Conservation (phyloP, 2,888 invertebrate species). For the Drosophila emarginata region DNA sequence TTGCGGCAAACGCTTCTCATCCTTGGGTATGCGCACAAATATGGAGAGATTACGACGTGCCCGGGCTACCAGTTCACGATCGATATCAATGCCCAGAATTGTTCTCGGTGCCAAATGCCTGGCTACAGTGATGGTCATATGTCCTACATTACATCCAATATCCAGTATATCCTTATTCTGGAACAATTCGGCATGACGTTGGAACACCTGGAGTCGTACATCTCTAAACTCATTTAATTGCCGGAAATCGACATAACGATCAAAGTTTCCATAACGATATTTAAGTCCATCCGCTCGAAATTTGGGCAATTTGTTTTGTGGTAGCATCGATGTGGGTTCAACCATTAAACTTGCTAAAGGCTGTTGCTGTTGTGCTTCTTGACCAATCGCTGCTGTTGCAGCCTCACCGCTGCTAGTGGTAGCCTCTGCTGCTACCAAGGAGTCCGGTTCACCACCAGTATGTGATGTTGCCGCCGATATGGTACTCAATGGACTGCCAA, state of each 20-base stretch:
- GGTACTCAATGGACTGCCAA: conserved; percentile 75
- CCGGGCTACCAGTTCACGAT: conserved; percentile 89
- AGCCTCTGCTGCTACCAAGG: conserved; percentile 33
- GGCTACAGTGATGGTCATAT: conserved; percentile 95
- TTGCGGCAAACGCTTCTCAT: conserved; percentile 31
- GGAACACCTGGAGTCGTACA: conserved; percentile 91
- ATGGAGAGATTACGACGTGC: conserved; percentile 82
- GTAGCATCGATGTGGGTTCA: conserved; percentile 62
- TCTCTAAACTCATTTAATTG: conserved; percentile 92
- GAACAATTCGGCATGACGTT: conserved; percentile 91
- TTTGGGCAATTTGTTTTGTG: conserved; percentile 70
- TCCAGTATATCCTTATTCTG: conserved; percentile 95
- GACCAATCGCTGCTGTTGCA: neutral
- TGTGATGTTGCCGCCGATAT: conserved; percentile 69
- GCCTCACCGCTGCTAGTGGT: neutral
- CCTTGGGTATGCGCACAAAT: conserved; percentile 79
- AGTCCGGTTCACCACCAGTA: conserved; percentile 71
- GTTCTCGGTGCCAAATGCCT: conserved; percentile 92
- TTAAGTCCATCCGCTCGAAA: conserved; percentile 90
- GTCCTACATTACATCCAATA: conserved; percentile 98
- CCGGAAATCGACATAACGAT: conserved; percentile 97
- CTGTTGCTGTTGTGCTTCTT: neutral
- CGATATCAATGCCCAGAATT: conserved; percentile 97
- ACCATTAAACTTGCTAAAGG: conserved; percentile 35
- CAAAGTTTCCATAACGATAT: conserved; percentile 98